phyloP scores from a whole-genome alignment of 1,140 invertebrate genomes.

The Drosophila sturtevanti region DNA sequence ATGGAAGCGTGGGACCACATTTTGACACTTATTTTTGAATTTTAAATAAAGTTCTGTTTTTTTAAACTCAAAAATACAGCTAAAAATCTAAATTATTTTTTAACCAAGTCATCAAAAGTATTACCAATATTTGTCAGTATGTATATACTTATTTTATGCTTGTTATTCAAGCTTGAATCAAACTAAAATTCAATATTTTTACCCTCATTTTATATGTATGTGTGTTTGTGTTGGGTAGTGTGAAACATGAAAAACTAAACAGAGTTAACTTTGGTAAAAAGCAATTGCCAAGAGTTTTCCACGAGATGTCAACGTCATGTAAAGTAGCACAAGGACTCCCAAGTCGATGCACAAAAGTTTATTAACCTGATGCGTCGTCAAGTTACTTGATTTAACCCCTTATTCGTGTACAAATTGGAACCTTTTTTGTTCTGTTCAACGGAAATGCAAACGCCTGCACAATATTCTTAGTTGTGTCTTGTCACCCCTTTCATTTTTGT shows the following conservation, averaged over 20 bases:
- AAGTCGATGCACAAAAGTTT: slow-evolving; percentile 38
- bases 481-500: slow-evolving; percentile 23
- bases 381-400: slow-evolving; percentile 59
- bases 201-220: not conserved
- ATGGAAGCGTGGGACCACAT: too few relatives aligned
- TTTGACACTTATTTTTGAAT: too few relatives aligned
- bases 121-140: too few relatives aligned
- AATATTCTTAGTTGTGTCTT: slow-evolving; percentile 28
- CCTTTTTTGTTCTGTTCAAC: slow-evolving; percentile 27
- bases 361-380: slow-evolving; percentile 71
- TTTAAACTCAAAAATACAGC: too few relatives aligned
- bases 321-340: slow-evolving; percentile 72
- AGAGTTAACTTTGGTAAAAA: slow-evolving; percentile 15
- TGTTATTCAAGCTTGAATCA: too few relatives aligned
- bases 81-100: too few relatives aligned
- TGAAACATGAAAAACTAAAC: not conserved
- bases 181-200: too few relatives aligned
- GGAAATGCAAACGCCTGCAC: slow-evolving; percentile 75
- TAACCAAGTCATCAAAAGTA: too few relatives aligned
- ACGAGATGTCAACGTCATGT: slow-evolving; percentile 16
- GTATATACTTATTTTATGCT: too few relatives aligned
- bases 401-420: slow-evolving; percentile 14
- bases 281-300: slow-evolving; percentile 17
- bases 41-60: too few relatives aligned
- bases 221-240: not conserved